phyloP scores from a whole-genome alignment of 2,113 vertebrate species.

The Salvelinus alpinus region DNA sequence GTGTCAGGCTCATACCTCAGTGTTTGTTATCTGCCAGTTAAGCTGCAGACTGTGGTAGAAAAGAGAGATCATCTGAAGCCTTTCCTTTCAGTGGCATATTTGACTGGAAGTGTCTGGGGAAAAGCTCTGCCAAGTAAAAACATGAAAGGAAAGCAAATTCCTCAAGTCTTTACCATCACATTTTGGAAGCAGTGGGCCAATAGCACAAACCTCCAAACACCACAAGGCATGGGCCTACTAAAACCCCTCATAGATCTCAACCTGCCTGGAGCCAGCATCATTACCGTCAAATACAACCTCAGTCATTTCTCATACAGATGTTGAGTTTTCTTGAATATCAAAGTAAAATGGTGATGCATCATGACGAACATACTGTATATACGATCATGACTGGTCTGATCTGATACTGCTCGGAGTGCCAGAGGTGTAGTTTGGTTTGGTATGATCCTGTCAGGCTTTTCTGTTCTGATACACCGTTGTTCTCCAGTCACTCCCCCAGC shows the following conservation, averaged over 20 bases:
- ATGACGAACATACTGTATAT: background rate
- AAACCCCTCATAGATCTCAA: slow-evolving; percentile 17
- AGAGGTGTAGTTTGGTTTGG: background rate
- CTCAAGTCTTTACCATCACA: slow-evolving; percentile 43
- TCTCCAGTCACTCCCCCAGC: background rate
- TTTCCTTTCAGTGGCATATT: slow-evolving; percentile 7
- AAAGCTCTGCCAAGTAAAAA: slow-evolving; percentile 44
- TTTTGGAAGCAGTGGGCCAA: slow-evolving; percentile 26
- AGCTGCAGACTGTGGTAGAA: background rate
- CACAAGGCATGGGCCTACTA: slow-evolving; percentile 8
- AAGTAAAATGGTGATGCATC: background rate
- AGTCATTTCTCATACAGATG: background rate
- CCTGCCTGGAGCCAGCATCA: background rate
- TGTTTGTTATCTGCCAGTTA: slow-evolving; percentile 4
- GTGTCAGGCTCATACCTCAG: slow-evolving; percentile 7
- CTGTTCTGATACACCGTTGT: background rate
- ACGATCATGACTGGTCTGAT: background rate
- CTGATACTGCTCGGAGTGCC: background rate
- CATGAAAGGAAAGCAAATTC: slow-evolving; percentile 61
- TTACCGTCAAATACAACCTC: background rate
- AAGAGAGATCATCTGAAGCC: slow-evolving; percentile 2
- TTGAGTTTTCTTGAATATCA: background rate
- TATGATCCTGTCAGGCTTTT: background rate
- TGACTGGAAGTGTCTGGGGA: slow-evolving; percentile 16
- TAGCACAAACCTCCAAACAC: slow-evolving; percentile 11